A percentile compares a stretch with the other conserved stretches of the same genome.
These are phyloP conservation scores for Sialis fuliginosa DNA, from an alignment of 2,888 invertebrate genomes.

Conservation along the genomic window DNA sequence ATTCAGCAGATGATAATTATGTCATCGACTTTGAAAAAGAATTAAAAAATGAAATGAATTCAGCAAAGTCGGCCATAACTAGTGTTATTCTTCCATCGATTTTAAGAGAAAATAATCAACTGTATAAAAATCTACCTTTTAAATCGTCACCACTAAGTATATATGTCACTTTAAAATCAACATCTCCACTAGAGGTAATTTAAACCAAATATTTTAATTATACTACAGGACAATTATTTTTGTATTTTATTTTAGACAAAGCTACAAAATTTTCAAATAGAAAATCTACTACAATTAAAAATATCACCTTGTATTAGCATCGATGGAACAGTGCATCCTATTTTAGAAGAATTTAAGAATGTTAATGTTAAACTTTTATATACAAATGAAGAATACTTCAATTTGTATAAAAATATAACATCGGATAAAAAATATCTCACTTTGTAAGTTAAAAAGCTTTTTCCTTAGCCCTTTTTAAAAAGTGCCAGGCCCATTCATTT, in stretches of 20 bases:
- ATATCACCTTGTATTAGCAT: constrained; percentile 23
- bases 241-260: constrained; percentile 13
- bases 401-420: not conserved
- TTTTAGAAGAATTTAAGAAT: constrained; percentile 32
- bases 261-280: constrained; percentile 24
- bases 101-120: constrained; percentile 23
- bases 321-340: constrained; percentile 22
- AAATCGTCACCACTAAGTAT: constrained; percentile 26
- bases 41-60: constrained; percentile 16
- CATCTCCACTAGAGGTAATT: constrained; percentile 22
- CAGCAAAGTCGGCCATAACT: constrained; percentile 18
- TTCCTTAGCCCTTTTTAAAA: no score
- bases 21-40: constrained; percentile 20
- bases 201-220: not conserved
- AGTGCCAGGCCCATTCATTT: no score
- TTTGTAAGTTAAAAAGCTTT: not conserved
- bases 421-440: not conserved
- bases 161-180: constrained; percentile 24
- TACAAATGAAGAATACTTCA: constrained; percentile 9
- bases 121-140: constrained; percentile 26
- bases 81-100: constrained; percentile 25
- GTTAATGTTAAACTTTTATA: constrained; percentile 30
- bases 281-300: constrained; percentile 29
- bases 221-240: not conserved
- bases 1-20: not conserved